phyloP scores from a whole-genome alignment of 2,797 vertebrate species.

The Triplophysa bombifrons region DNA sequence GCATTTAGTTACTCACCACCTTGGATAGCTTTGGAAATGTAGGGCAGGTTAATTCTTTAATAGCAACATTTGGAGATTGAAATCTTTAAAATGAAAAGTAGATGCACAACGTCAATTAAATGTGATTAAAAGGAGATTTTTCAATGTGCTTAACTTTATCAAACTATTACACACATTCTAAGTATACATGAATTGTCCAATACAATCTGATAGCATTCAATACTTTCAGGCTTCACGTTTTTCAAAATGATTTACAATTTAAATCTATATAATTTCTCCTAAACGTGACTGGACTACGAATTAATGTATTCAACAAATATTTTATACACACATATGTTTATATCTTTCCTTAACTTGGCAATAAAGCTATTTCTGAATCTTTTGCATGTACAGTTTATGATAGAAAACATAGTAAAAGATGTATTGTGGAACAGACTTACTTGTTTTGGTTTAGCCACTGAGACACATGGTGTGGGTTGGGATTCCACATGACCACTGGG shows the following conservation, averaged over 20 bases:
- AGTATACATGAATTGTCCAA: neutral
- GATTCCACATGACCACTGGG: slow-evolving; percentile 55
- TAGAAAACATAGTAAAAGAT: neutral
- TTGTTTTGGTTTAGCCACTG: slow-evolving; percentile 37
- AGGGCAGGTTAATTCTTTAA: slow-evolving; percentile 55
- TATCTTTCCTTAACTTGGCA: too few relatives aligned
- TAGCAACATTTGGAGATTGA: slow-evolving; percentile 46
- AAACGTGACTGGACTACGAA: too few relatives aligned
- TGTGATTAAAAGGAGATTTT: neutral
- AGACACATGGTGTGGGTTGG: slow-evolving; percentile 43
- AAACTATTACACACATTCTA: neutral
- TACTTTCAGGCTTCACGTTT: neutral
- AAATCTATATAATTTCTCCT: too few relatives aligned
- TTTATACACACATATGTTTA: too few relatives aligned
- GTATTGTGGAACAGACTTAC: slow-evolving; percentile 31
- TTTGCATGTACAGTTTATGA: neutral
- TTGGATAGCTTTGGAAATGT: slow-evolving; percentile 37
- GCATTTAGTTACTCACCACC: slow-evolving; percentile 18
- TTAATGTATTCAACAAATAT: too few relatives aligned
- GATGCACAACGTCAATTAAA: neutral
- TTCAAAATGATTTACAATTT: too few relatives aligned
- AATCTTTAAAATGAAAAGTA: slow-evolving; percentile 36
- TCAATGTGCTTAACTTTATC: too few relatives aligned
- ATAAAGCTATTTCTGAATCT: too few relatives aligned
- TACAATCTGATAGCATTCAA: neutral